Conservation (phyloP, 2,888 invertebrate species). For the Agrochola litura region DNA sequence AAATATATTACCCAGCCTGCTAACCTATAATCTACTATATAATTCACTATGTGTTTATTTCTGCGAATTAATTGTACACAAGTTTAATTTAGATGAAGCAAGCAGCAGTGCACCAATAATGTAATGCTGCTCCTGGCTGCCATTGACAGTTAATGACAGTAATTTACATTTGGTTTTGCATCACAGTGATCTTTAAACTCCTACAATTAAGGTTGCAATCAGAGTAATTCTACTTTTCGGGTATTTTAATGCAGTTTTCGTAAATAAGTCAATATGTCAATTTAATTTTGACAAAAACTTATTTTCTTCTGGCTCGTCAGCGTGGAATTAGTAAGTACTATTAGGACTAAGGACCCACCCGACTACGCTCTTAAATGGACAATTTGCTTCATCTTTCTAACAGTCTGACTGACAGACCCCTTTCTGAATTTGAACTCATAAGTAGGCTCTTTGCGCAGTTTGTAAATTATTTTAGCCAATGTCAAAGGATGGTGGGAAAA, state of each 20-base stretch:
- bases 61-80: not conserved
- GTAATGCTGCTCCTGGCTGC: not conserved
- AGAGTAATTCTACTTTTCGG: not conserved
- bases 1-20: not conserved
- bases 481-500: too few relatives aligned
- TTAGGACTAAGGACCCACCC: too few relatives aligned
- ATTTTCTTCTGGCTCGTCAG: not conserved
- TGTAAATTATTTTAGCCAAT: too few relatives aligned
- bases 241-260: not conserved
- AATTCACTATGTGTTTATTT: not conserved
- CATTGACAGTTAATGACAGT: not conserved
- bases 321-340: not conserved
- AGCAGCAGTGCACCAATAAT: not conserved
- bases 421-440: too few relatives aligned
- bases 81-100: too few relatives aligned
- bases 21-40: not conserved
- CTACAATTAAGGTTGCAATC: not conserved
- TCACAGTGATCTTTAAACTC: not conserved
- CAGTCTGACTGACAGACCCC: too few relatives aligned
- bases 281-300: not conserved
- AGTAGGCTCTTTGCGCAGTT: too few relatives aligned
- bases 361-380: too few relatives aligned
- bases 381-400: too few relatives aligned
- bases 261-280: not conserved
- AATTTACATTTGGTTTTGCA: not conserved